Evolutionary conservation across 2,888 invertebrate genomes (phyloP), one percentile per base, ranked within the genome.

Genomic region (Cryptops parisi): DNA sequence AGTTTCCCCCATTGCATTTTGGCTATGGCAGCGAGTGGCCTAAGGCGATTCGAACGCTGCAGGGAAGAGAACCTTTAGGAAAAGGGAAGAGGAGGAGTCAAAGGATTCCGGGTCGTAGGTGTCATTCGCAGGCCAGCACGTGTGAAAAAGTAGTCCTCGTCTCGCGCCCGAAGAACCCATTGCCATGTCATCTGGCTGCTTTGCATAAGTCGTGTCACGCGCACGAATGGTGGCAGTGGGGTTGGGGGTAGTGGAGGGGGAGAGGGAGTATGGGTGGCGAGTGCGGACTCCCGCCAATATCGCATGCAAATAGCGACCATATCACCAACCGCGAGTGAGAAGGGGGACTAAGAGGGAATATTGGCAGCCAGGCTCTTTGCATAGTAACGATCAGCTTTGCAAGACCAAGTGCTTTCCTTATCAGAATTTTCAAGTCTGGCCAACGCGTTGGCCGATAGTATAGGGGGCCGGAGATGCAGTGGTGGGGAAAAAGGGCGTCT

Each of bases 111-210:
- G 33, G 33, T 33, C 33, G 33, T 33, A 33, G 43, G 24, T 48
- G 48, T 27, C 48, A 48, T 48, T 48, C 17, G 48, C 48, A 48
- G 48, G 33, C 48, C 48, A 33, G 33, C 48, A 33, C 48, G 48
- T 48, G 48, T 33, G 25, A 48, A 48, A 48, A 48, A 48, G 47
- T 47, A 47, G 43, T 19, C 43, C 21, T 41, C 43, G n/a, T 17
- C 9, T 6, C 17, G 15, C 9, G 9, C 9, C n/a, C 12, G 9
- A 41, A 41, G 43, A 19, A 41, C 15, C 21, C 43, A 19, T 47
- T 25, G 25, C 26, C 26, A 22, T 47, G 47, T 47, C 47, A 47
- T 47, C 25, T 23, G 47, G 47, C 25, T 25, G 26, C n/a, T 47
- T 47, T 47, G 47, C 47, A 47, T 47, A 47, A 47, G 47, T 25